phyloP scores from a whole-genome alignment of 1,140 invertebrate genomes.

The Paralvinella palmiformis region DNA sequence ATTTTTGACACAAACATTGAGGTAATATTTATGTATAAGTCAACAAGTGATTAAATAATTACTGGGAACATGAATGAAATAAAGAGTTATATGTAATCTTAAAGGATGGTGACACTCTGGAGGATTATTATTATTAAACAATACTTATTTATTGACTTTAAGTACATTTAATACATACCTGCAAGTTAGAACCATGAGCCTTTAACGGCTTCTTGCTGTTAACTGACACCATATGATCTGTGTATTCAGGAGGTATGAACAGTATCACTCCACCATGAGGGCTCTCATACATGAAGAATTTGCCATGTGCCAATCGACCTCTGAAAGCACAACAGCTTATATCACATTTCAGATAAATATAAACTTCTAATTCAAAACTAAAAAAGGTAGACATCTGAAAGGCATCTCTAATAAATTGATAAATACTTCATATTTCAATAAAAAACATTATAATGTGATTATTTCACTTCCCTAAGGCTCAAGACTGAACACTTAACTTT shows the following conservation, averaged over 20 bases:
- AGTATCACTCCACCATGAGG: conserved; percentile 27
- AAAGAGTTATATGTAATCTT: too few species aligned
- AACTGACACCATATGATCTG: conserved; percentile 24
- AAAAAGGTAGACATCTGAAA: not conserved
- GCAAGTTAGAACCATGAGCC: conserved; percentile 26
- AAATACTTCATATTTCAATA: not conserved
- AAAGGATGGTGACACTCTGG: too few species aligned
- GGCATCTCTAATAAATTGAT: not conserved
- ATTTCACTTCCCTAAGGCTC: not conserved
- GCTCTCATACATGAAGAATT: conserved; percentile 34
- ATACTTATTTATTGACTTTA: too few species aligned
- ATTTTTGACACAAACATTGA: too few species aligned
- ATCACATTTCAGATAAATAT: not conserved
- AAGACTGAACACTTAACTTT: too few species aligned
- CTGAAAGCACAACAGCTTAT: conserved; percentile 18
- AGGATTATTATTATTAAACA: too few species aligned
- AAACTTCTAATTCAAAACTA: not conserved
- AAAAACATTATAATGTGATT: not conserved
- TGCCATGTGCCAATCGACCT: conserved; percentile 29
- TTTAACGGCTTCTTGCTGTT: conserved; percentile 26
- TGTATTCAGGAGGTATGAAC: conserved; percentile 26
- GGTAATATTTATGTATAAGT: too few species aligned
- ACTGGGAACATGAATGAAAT: too few species aligned
- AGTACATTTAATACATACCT: too few species aligned
- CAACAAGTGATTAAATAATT: too few species aligned